phyloP scores from a whole-genome alignment of 2,888 invertebrate genomes.

The Osmoderma eremita region DNA sequence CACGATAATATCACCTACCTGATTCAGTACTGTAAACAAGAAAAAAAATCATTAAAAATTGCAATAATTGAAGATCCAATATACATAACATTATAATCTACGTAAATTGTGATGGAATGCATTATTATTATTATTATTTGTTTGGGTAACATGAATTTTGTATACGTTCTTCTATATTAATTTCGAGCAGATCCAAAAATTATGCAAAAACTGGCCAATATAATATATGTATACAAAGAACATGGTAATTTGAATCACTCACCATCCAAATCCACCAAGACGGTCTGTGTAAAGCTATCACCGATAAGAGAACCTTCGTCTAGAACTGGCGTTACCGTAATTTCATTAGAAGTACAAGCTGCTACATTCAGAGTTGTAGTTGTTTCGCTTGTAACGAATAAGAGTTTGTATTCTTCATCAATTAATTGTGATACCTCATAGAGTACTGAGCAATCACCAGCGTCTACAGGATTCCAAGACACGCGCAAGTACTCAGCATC shows the following conservation, averaged over 20 bases:
- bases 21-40: background rate
- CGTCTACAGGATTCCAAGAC: background rate
- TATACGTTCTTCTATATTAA: too few species aligned
- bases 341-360: conserved; percentile 1
- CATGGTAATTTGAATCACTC: background rate
- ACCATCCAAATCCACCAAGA: conserved; percentile 16
- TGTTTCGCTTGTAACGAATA: background rate
- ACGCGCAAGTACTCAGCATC: background rate
- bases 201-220: too few species aligned
- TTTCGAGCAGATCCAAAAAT: too few species aligned
- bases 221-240: too few species aligned
- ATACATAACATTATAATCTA: too few species aligned
- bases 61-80: too few species aligned
- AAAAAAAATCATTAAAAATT: background rate
- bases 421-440: conserved; percentile 1
- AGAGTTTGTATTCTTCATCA: background rate
- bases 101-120: too few species aligned
- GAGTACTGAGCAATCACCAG: conserved; percentile 1
- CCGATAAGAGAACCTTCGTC: background rate
- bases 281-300: background rate
- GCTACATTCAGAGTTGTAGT: background rate
- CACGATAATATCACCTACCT: background rate
- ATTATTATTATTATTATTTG: too few species aligned
- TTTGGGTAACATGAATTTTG: too few species aligned
- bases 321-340: background rate